Conservation (phyloP, 2,797 vertebrate species). For the Sebastes dallii region DNA sequence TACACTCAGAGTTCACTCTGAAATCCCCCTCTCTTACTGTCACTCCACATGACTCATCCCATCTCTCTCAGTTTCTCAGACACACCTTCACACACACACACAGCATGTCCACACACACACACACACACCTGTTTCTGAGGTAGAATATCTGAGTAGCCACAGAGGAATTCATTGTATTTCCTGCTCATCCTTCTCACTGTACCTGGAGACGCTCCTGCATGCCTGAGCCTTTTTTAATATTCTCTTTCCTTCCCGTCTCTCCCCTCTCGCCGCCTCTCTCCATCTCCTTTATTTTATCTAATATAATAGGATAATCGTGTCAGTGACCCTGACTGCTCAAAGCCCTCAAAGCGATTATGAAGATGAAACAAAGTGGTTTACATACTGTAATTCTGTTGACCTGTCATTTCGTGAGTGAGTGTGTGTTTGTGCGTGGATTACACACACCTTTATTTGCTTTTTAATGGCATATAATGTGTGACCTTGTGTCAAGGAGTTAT, state of each 20-base stretch:
- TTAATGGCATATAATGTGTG: constrained; percentile 58
- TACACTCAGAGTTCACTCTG: constrained; percentile 64
- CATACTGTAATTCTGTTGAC: constrained; percentile 57
- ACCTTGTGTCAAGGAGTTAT: constrained; percentile 74
- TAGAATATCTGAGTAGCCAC: constrained; percentile 43
- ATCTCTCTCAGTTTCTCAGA: constrained; percentile 43
- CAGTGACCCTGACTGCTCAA: constrained; percentile 61
- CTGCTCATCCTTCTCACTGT: constrained; percentile 41
- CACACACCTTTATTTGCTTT: constrained; percentile 23
- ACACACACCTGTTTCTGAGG: constrained; percentile 30
- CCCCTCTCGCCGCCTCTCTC: constrained; percentile 32
- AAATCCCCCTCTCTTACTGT: constrained; percentile 62
- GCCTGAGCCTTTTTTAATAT: constrained; percentile 52
- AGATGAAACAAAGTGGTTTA: constrained; percentile 69
- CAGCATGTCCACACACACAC: neutral
- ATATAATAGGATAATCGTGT: constrained; percentile 73
- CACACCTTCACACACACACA: constrained; percentile 22
- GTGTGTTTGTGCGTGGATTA: neutral
- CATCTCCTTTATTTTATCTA: constrained; percentile 60
- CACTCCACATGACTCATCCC: constrained; percentile 59
- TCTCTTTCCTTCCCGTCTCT: constrained; percentile 3
- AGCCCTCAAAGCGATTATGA: constrained; percentile 58
- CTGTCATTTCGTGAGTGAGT: constrained; percentile 14
- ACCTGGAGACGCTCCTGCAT: constrained; percentile 36
- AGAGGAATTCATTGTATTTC: constrained; percentile 57